phyloP scores from a whole-genome alignment of 2,797 vertebrate species.

The Discoglossus pictus region DNA sequence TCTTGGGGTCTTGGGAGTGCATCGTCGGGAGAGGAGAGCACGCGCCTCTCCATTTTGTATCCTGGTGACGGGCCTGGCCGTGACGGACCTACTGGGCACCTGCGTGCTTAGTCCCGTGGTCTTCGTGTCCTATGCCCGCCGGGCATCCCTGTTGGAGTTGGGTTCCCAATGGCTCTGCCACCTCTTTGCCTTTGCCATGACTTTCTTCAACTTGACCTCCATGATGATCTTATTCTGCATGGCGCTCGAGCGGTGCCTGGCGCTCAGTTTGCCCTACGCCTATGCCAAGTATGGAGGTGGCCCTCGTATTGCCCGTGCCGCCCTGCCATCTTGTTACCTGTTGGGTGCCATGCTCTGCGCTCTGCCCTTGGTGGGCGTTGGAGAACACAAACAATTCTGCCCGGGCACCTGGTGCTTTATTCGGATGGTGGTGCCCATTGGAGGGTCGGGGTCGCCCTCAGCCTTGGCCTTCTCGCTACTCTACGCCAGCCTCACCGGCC shows the following conservation, averaged over 20 bases:
- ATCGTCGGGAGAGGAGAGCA: slow-evolving; percentile 72
- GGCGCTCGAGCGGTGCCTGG: slow-evolving; percentile 88
- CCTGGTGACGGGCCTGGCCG: slow-evolving; percentile 84
- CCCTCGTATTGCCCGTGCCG: slow-evolving; percentile 71
- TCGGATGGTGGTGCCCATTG: slow-evolving; percentile 70
- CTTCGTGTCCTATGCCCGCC: slow-evolving; percentile 79
- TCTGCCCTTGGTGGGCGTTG: slow-evolving; percentile 76
- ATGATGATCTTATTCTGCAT: slow-evolving; percentile 84
- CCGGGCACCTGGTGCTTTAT: slow-evolving; percentile 92
- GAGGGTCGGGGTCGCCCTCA: neutral
- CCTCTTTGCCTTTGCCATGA: slow-evolving; percentile 84
- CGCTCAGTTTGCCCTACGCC: slow-evolving; percentile 86
- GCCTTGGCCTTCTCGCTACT: slow-evolving; percentile 79
- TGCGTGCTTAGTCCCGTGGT: slow-evolving; percentile 84
- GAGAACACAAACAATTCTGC: slow-evolving; percentile 82
- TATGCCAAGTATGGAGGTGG: slow-evolving; percentile 76
- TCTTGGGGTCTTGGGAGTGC: slow-evolving; percentile 79
- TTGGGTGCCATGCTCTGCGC: slow-evolving; percentile 78
- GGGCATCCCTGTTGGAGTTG: slow-evolving; percentile 69
- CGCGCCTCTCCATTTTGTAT: slow-evolving; percentile 83
- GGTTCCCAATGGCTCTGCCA: slow-evolving; percentile 68
- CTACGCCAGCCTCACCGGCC: slow-evolving; percentile 78
- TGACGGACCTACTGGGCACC: slow-evolving; percentile 87
- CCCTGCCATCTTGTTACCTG: slow-evolving; percentile 73
- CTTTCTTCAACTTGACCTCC: slow-evolving; percentile 84